A percentile compares a stretch with the other conserved stretches of the same genome.
Conservation (phyloP, 2,797 vertebrate genomes). For the Danio tinwini region DNA sequence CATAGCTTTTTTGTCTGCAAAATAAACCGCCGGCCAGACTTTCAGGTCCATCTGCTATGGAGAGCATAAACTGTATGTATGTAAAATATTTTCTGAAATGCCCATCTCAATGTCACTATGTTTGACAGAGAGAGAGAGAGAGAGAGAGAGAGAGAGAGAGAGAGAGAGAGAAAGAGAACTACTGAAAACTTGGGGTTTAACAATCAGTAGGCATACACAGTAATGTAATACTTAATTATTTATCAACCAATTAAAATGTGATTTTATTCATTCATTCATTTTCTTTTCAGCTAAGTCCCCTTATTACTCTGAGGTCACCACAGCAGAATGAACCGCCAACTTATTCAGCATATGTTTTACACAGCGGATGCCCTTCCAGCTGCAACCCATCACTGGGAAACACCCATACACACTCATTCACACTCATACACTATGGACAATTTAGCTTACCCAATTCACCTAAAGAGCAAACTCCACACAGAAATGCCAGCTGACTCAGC, state of each 20-base stretch:
- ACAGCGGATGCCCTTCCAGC: too few species aligned
- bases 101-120: slow-evolving; percentile 32
- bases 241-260: neutral
- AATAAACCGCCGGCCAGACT: slow-evolving; percentile 56
- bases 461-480: too few species aligned
- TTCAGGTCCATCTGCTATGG: slow-evolving; percentile 52
- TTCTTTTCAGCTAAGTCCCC: too few species aligned
- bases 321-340: too few species aligned
- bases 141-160: neutral
- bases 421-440: too few species aligned
- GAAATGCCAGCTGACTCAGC: too few species aligned
- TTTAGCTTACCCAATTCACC: too few species aligned
- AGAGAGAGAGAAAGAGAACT: neutral
- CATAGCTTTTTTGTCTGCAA: slow-evolving; percentile 44
- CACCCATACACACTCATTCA: too few species aligned
- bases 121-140: neutral
- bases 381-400: too few species aligned
- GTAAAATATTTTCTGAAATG: slow-evolving; percentile 45
- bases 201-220: neutral
- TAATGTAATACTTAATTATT: neutral
- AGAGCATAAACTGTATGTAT: slow-evolving; percentile 46
- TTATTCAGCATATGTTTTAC: too few species aligned
- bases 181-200: neutral
- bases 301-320: too few species aligned
- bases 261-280: too few species aligned